phyloP scores from a whole-genome alignment of 2,888 invertebrate genomes.

The Agrotis clavis region DNA sequence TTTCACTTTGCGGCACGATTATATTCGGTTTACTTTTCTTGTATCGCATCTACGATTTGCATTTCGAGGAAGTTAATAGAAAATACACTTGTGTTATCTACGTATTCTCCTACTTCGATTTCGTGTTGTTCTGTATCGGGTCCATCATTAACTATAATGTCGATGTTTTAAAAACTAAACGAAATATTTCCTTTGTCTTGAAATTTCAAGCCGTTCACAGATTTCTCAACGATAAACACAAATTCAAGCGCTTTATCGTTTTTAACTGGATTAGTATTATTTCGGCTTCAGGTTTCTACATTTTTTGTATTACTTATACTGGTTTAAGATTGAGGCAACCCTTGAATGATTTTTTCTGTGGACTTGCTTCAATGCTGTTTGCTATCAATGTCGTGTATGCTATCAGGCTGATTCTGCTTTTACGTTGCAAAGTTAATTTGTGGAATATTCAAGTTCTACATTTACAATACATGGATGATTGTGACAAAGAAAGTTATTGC shows the following conservation, averaged over 20 bases:
- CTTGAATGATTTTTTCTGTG: conserved; percentile 20
- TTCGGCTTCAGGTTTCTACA: neutral
- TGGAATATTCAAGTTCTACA: conserved; percentile 17
- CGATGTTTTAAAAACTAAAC: conserved; percentile 23
- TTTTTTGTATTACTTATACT: neutral
- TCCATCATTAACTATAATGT: conserved; percentile 14
- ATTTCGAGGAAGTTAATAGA: neutral
- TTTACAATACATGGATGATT: neutral
- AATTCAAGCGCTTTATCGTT: conserved; percentile 19
- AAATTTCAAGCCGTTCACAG: conserved; percentile 38
- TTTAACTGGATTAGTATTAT: conserved; percentile 34
- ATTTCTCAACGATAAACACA: conserved; percentile 12
- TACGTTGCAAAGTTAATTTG: conserved; percentile 15
- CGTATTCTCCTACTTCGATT: conserved; percentile 28
- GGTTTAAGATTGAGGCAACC: neutral
- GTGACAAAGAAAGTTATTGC: conserved; percentile 9
- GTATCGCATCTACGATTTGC: conserved; percentile 23
- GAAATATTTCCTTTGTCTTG: conserved; percentile 20
- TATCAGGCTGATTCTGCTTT: conserved; percentile 15
- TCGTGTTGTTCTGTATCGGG: conserved; percentile 13
- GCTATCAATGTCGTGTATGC: conserved; percentile 22
- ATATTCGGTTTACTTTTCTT: neutral
- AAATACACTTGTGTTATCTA: conserved; percentile 2
- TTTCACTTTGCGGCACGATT: conserved; percentile 10
- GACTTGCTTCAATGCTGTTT: conserved; percentile 10